Evolutionary conservation across 2,797 vertebrate genomes (phyloP).

Genomic region (Ptychadena robeensis): DNA sequence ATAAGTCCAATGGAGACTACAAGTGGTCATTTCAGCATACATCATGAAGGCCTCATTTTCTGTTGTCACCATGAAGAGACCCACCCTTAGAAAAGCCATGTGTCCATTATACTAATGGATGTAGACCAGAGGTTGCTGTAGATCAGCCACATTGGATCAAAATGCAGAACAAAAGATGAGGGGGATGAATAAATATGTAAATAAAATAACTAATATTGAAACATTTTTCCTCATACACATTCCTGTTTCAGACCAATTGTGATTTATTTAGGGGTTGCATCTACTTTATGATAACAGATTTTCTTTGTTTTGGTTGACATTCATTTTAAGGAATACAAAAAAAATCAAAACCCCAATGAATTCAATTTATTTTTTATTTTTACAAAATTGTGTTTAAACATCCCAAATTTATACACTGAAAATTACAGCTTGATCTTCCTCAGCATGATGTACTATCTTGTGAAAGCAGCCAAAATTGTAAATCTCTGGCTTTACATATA

Average conservation of each 20-base stretch:
- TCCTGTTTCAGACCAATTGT: no score
- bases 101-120: background rate
- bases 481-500: background rate
- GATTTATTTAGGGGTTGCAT: no score
- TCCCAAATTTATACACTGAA: background rate
- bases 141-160: background rate
- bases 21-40: no score
- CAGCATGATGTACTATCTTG: slow-evolving; percentile 1
- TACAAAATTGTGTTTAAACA: background rate
- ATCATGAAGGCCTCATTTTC: no score
- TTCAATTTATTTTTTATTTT: slow-evolving; percentile 19
- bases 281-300: no score
- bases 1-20: no score
- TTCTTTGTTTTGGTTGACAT: background rate
- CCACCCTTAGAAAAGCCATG: background rate
- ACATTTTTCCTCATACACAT: no score
- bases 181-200: no score
- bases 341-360: background rate
- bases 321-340: slow-evolving; percentile 3
- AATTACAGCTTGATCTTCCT: background rate
- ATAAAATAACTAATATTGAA: no score
- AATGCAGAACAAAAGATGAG: background rate
- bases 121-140: background rate
- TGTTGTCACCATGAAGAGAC: no score
- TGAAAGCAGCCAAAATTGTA: slow-evolving; percentile 13